These are phyloP conservation scores for Halichoerus grypus DNA, from an alignment of 2,113 vertebrate species.

Conservation along the genomic window DNA sequence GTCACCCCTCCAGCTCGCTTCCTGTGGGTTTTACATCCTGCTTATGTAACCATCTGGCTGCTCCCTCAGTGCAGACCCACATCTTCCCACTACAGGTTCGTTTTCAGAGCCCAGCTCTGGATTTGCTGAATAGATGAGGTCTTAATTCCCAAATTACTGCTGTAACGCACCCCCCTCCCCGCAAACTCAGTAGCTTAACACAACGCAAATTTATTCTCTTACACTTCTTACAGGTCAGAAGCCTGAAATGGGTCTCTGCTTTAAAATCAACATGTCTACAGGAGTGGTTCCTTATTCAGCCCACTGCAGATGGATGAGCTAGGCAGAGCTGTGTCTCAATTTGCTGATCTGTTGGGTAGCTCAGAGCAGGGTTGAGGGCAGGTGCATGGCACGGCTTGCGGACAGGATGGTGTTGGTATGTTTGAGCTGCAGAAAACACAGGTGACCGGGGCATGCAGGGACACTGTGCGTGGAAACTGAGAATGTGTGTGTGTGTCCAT, in stretches of 20 bases:
- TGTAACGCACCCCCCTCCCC: not conserved
- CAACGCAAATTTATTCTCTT: not conserved
- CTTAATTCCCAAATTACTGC: not conserved
- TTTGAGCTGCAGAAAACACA: not conserved
- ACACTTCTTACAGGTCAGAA: not conserved
- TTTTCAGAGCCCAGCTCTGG: not conserved
- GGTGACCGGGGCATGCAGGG: not conserved
- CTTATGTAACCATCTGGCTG: not conserved
- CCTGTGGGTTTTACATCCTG: not conserved
- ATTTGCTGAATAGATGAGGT: not conserved
- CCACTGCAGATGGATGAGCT: rapidly evolving
- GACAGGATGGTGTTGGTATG: not conserved
- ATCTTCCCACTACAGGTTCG: not conserved
- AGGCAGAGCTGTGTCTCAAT: not conserved
- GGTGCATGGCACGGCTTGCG: not conserved
- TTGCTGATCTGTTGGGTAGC: too few species aligned
- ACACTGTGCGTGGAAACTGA: not conserved
- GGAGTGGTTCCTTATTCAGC: not conserved
- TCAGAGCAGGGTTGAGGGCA: not conserved
- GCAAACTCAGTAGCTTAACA: not conserved
- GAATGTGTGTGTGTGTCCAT: not conserved
- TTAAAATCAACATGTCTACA: not conserved
- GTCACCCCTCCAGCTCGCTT: not conserved
- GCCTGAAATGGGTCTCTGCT: too few species aligned
- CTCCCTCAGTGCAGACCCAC: not conserved